phyloP scores from a whole-genome alignment of 1,140 invertebrate genomes.

The Drosophila kurseongensis region DNA sequence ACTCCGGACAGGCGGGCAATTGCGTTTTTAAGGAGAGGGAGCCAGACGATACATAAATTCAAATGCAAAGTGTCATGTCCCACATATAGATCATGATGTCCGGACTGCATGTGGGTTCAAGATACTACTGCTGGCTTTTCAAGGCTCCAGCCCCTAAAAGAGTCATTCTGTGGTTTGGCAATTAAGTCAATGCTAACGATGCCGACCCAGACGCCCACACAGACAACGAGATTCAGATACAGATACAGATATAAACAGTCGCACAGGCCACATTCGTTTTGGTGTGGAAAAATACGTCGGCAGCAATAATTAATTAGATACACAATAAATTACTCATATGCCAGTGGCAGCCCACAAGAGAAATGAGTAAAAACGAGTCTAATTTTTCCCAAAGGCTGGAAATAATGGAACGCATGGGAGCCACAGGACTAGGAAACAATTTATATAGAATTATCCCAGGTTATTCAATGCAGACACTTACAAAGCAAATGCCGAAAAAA shows the following conservation, averaged over 20 bases:
- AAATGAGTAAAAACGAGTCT: constrained; percentile 30
- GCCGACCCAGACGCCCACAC: constrained; percentile 36
- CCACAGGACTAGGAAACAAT: constrained; percentile 22
- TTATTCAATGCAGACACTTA: constrained; percentile 19
- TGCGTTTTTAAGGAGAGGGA: constrained; percentile 39
- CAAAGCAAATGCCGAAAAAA: background rate
- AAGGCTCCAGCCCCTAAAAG: constrained; percentile 37
- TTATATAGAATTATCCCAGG: constrained; percentile 23
- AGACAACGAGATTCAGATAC: constrained; percentile 9
- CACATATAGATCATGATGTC: constrained; percentile 55
- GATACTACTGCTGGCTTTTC: constrained; percentile 24
- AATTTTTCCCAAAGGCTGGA: constrained; percentile 21
- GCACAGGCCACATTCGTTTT: constrained; percentile 27
- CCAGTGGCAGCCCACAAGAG: constrained; percentile 57
- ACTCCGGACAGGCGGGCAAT: background rate
- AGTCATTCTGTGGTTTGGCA: constrained; percentile 48
- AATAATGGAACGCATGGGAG: constrained; percentile 14
- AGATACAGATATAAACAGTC: constrained; percentile 22
- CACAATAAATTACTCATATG: constrained; percentile 71
- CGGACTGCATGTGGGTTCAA: constrained; percentile 25
- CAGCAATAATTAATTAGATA: constrained; percentile 74
- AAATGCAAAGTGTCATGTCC: constrained; percentile 33
- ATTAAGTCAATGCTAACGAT: constrained; percentile 57
- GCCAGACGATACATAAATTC: constrained; percentile 55
- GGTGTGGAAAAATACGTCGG: constrained; percentile 56